Evolutionary conservation across 2,113 vertebrate genomes (phyloP).

Genomic region (Hymenochirus boettgeri): DNA sequence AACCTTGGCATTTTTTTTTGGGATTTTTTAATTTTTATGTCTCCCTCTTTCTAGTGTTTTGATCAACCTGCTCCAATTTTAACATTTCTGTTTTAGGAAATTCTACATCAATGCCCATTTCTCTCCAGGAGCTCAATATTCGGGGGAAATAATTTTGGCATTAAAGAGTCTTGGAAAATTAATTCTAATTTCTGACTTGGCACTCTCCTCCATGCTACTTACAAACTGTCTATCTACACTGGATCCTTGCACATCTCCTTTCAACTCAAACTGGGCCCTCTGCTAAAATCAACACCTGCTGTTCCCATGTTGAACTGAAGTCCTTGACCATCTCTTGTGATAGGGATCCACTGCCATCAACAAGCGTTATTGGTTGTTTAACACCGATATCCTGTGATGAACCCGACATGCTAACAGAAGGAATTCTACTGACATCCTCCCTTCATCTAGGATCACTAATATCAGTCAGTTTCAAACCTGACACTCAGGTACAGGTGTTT

Average conservation of each 20-base stretch:
- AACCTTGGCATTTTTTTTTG: slow-evolving; percentile 88
- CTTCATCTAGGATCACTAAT: too few species aligned
- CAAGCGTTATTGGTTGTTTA: too few species aligned
- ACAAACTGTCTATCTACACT: slow-evolving; percentile 32
- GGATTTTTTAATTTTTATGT: slow-evolving; percentile 67
- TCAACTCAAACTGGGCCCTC: too few species aligned
- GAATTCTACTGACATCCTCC: too few species aligned
- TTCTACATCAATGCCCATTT: slow-evolving; percentile 62
- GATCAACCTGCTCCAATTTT: slow-evolving; percentile 36
- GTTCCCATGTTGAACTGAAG: slow-evolving; percentile 5
- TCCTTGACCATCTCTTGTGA: not conserved
- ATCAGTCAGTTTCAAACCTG: too few species aligned
- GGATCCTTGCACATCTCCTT: too few species aligned
- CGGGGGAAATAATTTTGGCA: slow-evolving; percentile 58
- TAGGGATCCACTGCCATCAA: slow-evolving; percentile 30
- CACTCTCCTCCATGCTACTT: slow-evolving; percentile 35
- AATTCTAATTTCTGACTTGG: slow-evolving; percentile 50
- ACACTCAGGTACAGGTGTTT: too few species aligned
- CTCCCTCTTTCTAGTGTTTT: slow-evolving; percentile 64
- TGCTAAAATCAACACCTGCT: too few species aligned
- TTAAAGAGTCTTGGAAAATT: slow-evolving; percentile 66
- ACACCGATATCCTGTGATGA: too few species aligned
- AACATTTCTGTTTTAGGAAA: slow-evolving; percentile 46
- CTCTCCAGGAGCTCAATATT: slow-evolving; percentile 56
- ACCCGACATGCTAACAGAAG: too few species aligned